Base-by-base conservation (phyloP, 1,140 invertebrate genomes). In the Trichonephila inaurata region DNA sequence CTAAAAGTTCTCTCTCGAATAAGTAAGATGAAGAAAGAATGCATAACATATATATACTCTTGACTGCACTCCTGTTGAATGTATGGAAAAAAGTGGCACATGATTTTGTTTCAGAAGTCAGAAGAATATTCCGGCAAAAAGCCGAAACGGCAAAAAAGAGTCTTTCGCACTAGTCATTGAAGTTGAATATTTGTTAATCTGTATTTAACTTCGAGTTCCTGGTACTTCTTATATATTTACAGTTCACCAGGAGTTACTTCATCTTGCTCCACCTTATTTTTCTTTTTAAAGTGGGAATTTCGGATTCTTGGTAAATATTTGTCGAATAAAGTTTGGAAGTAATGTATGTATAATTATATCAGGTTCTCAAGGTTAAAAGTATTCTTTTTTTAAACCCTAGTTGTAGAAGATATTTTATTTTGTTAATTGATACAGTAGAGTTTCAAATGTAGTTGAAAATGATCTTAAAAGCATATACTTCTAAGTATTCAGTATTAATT, bases 21-120 rank as follows among this genome's bases (percentile, higher is more conserved):
- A 51, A 89, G 88, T 77, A 89, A 89, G 72, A 89, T 44, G 66
- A 19, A 21, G 28, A 14, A 77, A 89, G 40, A 89, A 89, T 89
- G 58, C 88, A 89, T 72, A 72, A 89, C 88, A 77, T 21, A n/a
- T 14, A 40, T 58, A 33, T 89, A 16, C 72, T 24, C 88, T 72
- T 66, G 72, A 77, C 44, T 77, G 4, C 88, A 77, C 88, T 58
- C 62, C 66, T 77, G 88, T 58, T 66, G 60, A 88, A 66, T 88
- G 19, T 14, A 12, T 66, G 62, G 10, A 12, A 66, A 66, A 88
- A 88, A 88, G 24, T 40, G 16, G 24, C 24, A 16, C 51, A 51
- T 85, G n/a, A 60, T 85, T 85, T 58, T 85, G 7, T 66, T 64
- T 24, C 16, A 24, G 62, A 51, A 12, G 85, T 87, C 60, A 87